Evolutionary conservation across 2,888 invertebrate genomes (phyloP).

Genomic region (Leptothorax acervorum): DNA sequence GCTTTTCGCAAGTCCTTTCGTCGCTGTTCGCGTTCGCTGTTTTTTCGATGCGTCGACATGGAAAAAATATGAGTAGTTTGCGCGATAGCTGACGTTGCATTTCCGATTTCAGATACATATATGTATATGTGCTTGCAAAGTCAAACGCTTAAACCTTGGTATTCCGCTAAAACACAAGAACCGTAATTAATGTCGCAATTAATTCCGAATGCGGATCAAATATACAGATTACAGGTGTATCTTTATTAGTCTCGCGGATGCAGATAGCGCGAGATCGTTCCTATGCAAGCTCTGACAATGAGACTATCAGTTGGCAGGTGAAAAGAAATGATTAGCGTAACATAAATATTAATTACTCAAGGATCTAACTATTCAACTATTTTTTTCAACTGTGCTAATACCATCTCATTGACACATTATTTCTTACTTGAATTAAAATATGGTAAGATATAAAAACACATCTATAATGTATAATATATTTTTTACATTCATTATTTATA

Average conservation of each 20-base stretch:
- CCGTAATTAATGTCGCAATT: slow-evolving; percentile 16
- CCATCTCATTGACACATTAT: not conserved
- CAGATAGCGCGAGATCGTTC: not conserved
- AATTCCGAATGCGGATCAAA: slow-evolving; percentile 35
- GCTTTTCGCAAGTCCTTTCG: not conserved
- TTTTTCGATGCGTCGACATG: too few relatives aligned
- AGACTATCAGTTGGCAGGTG: not conserved
- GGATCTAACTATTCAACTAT: not conserved
- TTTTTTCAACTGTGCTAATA: not conserved
- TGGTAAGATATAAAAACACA: not conserved
- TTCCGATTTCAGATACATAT: not conserved
- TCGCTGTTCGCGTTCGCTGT: not conserved
- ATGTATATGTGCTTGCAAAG: not conserved
- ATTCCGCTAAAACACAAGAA: slow-evolving; percentile 56
- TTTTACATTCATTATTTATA: not conserved
- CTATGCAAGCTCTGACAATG: not conserved
- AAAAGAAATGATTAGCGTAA: not conserved
- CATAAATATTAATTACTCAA: not conserved
- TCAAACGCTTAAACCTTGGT: not conserved
- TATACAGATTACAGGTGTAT: slow-evolving; percentile 55
- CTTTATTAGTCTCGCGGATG: not conserved
- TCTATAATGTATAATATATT: not conserved
- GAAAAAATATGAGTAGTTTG: not conserved
- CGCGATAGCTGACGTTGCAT: not conserved
- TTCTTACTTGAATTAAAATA: not conserved